Evolutionary conservation across 2,113 vertebrate genomes (phyloP).

Genomic region (Trogon surrucura): DNA sequence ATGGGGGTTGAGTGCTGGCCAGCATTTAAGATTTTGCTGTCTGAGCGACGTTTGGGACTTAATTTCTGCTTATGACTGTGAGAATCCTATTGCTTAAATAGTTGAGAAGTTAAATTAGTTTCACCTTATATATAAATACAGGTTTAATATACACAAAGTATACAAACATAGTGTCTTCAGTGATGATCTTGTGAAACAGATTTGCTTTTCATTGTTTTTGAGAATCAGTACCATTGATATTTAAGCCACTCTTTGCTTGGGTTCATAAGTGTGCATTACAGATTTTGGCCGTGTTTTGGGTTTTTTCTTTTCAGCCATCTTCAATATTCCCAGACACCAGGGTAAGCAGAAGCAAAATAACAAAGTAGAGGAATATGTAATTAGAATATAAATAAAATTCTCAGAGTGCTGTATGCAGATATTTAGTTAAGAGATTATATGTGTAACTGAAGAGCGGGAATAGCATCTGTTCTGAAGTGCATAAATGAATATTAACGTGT

Average conservation of each 20-base stretch:
- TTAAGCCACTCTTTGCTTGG: background rate
- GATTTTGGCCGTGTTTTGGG: background rate
- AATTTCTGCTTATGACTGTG: background rate
- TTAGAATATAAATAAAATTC: conserved; percentile 7
- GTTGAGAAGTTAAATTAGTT: conserved; percentile 20
- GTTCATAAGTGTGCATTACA: background rate
- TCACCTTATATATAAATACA: background rate
- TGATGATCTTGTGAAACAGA: background rate
- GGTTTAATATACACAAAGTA: background rate
- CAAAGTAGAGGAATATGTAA: background rate
- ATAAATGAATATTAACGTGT: background rate
- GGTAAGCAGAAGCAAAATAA: background rate
- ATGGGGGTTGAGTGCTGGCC: background rate
- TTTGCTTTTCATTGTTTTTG: background rate
- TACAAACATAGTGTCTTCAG: background rate
- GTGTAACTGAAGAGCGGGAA: conserved; percentile 18
- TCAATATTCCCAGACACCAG: background rate
- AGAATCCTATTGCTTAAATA: background rate
- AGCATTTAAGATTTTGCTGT: background rate
- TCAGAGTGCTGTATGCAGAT: background rate
- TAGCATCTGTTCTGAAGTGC: background rate
- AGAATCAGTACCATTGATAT: background rate
- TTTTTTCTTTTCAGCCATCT: background rate
- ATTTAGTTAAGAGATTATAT: conserved; percentile 33
- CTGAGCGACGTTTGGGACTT: background rate